Percentiles rank a stretch among this genome's conserved stretches.
Evolutionary conservation across 2,113 vertebrate genomes (phyloP).

Genomic region (Oryzias curvinotus): DNA sequence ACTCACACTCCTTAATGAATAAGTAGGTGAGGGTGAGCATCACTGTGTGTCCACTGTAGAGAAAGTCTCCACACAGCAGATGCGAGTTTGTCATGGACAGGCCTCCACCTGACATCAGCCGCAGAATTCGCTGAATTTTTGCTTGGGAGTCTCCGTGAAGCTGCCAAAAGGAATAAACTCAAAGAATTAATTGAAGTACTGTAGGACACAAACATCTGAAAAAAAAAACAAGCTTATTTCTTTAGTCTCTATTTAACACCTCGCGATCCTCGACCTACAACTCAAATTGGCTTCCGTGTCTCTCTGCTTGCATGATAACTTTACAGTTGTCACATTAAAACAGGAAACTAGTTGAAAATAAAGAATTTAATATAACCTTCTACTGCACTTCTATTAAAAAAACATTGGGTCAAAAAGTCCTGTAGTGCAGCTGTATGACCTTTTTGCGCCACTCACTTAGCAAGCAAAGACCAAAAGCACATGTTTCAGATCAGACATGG

Average conservation of each 20-base stretch:
- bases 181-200: background rate
- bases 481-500: constrained; percentile 36
- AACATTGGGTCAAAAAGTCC: background rate
- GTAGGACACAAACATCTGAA: no score
- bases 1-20: constrained; percentile 99
- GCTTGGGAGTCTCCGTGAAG: constrained; percentile 92
- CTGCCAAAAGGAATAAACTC: constrained; percentile 60
- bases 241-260: no score
- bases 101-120: constrained; percentile 91
- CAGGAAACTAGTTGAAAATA: background rate
- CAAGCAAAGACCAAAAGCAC: constrained; percentile 19
- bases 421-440: background rate
- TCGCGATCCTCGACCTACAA: no score
- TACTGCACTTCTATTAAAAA: no score
- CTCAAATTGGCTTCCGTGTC: no score
- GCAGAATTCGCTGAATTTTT: constrained; percentile 88
- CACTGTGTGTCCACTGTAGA: constrained; percentile 97
- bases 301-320: no score
- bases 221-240: no score
- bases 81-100: constrained; percentile 94
- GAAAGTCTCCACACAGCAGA: constrained; percentile 94
- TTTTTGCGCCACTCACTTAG: background rate
- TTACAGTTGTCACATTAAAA: background rate
- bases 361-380: background rate
- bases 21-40: constrained; percentile 92